These are phyloP conservation scores for Ceyx cyanopectus DNA, from an alignment of 2,113 vertebrate species.

Conservation along the genomic window DNA sequence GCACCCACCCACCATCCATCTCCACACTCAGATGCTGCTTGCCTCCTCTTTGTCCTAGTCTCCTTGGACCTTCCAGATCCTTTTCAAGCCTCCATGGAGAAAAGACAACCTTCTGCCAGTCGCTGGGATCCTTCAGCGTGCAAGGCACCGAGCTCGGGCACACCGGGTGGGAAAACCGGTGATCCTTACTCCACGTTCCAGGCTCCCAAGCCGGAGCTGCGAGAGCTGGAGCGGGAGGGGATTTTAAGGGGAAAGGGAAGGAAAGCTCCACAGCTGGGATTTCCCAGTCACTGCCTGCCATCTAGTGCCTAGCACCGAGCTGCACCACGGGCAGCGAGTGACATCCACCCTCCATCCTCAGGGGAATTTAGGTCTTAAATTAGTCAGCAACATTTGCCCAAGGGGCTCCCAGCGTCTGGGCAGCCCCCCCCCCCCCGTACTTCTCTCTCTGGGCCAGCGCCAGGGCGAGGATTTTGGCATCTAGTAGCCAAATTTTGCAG, in stretches of 20 bases:
- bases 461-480: not conserved
- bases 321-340: not conserved
- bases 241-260: slow-evolving; percentile 3
- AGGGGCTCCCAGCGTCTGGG: not conserved
- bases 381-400: fast-evolving
- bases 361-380: not conserved
- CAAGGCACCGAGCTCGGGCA: not conserved
- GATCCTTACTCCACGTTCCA: not conserved
- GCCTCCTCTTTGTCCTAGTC: not conserved
- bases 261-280: not conserved
- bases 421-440: not conserved
- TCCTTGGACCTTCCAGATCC: not conserved
- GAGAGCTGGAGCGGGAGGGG: not conserved
- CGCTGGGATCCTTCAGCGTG: not conserved
- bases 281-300: slow-evolving; percentile 64
- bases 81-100: not conserved
- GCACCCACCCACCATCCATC: not conserved
- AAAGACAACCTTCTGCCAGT: not conserved
- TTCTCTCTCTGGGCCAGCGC: not conserved
- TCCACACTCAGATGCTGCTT: not conserved
- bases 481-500: not conserved
- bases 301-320: slow-evolving; percentile 1
- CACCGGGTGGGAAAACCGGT: not conserved
- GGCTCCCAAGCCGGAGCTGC: not conserved
- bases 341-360: not conserved